These are phyloP conservation scores for Gortyna flavago DNA, from an alignment of 2,888 invertebrate species.

Conservation along the genomic window DNA sequence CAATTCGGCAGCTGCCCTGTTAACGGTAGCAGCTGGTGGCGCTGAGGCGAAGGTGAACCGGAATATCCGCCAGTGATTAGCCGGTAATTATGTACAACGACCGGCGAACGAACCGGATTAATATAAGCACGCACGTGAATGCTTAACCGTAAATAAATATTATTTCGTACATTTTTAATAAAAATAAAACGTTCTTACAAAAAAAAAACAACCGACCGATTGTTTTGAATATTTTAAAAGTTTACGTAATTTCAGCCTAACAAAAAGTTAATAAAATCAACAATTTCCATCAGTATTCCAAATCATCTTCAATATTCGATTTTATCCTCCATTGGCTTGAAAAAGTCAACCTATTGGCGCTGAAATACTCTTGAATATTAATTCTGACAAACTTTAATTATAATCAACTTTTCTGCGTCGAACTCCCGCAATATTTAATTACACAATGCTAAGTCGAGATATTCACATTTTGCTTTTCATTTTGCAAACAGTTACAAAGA, in stretches of 20 bases:
- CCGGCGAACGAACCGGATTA: slow-evolving; percentile 13
- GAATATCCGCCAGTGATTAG: slow-evolving; percentile 69
- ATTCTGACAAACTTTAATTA: slow-evolving; percentile 5
- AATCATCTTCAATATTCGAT: not conserved
- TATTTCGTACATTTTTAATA: too few relatives aligned
- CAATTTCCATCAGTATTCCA: not conserved
- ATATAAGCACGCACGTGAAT: slow-evolving; percentile 7
- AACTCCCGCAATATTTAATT: slow-evolving; percentile 1
- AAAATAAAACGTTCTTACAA: too few relatives aligned
- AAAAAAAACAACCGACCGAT: too few relatives aligned
- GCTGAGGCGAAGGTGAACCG: slow-evolving; percentile 33
- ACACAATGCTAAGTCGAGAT: not conserved
- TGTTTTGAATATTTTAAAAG: not conserved
- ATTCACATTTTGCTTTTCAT: slow-evolving; percentile 27
- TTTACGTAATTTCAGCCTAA: not conserved
- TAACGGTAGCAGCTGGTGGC: slow-evolving; percentile 5
- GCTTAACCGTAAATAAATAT: not conserved
- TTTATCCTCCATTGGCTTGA: slow-evolving; percentile 3
- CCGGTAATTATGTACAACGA: slow-evolving; percentile 73
- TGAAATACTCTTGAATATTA: not conserved
- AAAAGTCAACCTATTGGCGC: not conserved
- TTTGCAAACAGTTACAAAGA: slow-evolving; percentile 52
- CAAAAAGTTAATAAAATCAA: not conserved
- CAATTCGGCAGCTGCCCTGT: not conserved
- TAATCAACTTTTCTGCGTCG: not conserved